Evolutionary conservation across 2,113 vertebrate species (phyloP).

Genomic region (Pseudopipra pipra): DNA sequence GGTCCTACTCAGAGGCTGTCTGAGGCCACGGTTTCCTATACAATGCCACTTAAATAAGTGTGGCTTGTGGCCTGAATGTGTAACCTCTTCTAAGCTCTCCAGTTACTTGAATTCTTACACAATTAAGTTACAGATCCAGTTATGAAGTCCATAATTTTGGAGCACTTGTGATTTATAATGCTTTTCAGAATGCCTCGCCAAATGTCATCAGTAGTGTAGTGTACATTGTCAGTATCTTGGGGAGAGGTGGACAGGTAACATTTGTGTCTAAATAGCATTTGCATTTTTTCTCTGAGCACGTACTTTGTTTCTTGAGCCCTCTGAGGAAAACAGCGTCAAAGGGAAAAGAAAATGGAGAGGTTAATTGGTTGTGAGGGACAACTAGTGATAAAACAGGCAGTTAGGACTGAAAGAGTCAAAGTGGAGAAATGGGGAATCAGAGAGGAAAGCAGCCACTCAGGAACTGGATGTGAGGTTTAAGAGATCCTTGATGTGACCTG

Average conservation of each 20-base stretch:
- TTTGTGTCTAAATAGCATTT: neutral
- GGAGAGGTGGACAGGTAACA: accelerated
- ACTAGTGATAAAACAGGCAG: neutral
- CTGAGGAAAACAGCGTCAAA: neutral
- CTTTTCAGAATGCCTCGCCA: neutral
- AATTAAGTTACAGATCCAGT: neutral
- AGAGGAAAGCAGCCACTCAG: neutral
- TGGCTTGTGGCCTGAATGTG: neutral
- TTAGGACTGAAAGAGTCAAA: neutral
- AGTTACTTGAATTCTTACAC: neutral
- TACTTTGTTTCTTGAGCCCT: neutral
- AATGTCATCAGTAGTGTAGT: neutral
- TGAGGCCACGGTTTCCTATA: neutral
- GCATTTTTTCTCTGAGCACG: neutral
- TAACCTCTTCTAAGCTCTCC: neutral
- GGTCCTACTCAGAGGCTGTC: neutral
- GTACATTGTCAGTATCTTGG: neutral
- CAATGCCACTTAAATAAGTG: neutral
- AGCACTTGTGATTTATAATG: neutral
- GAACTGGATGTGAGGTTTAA: neutral
- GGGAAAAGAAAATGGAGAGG: neutral
- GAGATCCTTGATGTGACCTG: neutral
- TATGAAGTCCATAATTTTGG: neutral
- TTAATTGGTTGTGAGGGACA: neutral
- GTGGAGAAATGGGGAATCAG: neutral